phyloP scores from a whole-genome alignment of 2,113 vertebrate genomes.

The Bujurquina vittata region DNA sequence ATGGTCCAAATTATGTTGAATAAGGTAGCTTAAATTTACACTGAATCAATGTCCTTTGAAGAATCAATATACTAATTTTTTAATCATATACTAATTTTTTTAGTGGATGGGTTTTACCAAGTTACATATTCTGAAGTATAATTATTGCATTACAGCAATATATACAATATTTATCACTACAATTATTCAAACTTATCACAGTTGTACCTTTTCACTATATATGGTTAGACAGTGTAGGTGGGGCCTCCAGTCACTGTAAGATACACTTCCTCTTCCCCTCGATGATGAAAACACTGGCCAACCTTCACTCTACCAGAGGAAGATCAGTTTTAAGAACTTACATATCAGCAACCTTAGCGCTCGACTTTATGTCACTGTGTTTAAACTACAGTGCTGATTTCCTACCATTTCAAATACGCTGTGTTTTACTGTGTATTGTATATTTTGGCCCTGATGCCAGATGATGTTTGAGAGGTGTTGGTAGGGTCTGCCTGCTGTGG shows the following conservation, averaged over 20 bases:
- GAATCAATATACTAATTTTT: neutral
- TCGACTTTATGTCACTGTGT: slow-evolving; percentile 7
- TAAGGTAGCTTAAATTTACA: neutral
- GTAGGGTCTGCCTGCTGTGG: slow-evolving; percentile 16
- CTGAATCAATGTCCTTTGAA: neutral
- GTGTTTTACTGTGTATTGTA: neutral
- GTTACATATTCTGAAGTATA: neutral
- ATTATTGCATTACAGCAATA: neutral
- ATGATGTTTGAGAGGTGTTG: slow-evolving; percentile 18
- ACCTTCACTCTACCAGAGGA: slow-evolving; percentile 62
- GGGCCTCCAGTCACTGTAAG: slow-evolving; percentile 64
- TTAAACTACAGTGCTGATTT: slow-evolving; percentile 8
- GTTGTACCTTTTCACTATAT: slow-evolving; percentile 30
- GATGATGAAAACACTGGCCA: slow-evolving; percentile 69
- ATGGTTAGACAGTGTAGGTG: slow-evolving; percentile 66
- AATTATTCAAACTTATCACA: neutral
- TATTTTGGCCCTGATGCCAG: neutral
- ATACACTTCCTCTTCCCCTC: slow-evolving; percentile 79
- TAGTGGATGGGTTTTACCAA: neutral
- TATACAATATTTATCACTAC: neutral
- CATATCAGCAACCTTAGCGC: slow-evolving; percentile 27
- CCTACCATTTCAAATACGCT: neutral
- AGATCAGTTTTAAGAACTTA: slow-evolving; percentile 51
- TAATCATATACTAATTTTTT: neutral
- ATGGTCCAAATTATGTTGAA: neutral